Evolutionary conservation across 1,140 invertebrate genomes (phyloP).

Genomic region (Aphidius gifuensis): DNA sequence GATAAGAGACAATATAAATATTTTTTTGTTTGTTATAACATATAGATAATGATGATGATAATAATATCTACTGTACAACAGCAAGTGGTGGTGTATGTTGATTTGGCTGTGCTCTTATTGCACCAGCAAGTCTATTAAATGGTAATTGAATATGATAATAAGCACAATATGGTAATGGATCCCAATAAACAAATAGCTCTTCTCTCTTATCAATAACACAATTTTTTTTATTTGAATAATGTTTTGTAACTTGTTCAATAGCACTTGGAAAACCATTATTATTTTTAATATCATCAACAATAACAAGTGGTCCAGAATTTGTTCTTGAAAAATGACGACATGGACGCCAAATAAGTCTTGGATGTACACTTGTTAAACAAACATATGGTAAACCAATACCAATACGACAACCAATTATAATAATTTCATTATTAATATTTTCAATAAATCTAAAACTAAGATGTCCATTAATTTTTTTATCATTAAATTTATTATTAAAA

Average conservation of each 20-base stretch:
- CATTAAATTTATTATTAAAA: constrained; percentile 59
- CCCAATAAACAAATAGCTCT: constrained; percentile 76
- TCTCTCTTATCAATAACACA: constrained; percentile 67
- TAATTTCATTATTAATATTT: constrained; percentile 50
- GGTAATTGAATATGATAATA: constrained; percentile 78
- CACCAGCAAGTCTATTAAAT: constrained; percentile 59
- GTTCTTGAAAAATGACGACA: constrained; percentile 61
- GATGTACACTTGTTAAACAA: constrained; percentile 67
- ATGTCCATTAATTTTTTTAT: constrained; percentile 68
- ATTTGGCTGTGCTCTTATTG: constrained; percentile 51
- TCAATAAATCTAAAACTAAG: constrained; percentile 70
- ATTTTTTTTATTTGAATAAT: constrained; percentile 53
- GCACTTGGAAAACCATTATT: constrained; percentile 56
- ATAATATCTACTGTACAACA: constrained; percentile 41
- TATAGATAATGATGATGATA: too few species aligned
- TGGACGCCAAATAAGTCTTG: constrained; percentile 62
- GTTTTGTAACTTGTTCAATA: constrained; percentile 47
- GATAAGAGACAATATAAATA: not conserved
- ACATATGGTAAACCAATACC: constrained; percentile 75
- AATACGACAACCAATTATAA: constrained; percentile 67
- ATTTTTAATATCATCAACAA: constrained; percentile 52
- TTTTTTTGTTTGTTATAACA: not conserved
- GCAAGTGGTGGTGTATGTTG: constrained; percentile 46
- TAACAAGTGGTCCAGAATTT: constrained; percentile 54
- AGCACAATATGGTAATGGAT: constrained; percentile 77